Base-by-base conservation (phyloP, 2,888 invertebrate species). In the Drosophila kambysellisi region DNA sequence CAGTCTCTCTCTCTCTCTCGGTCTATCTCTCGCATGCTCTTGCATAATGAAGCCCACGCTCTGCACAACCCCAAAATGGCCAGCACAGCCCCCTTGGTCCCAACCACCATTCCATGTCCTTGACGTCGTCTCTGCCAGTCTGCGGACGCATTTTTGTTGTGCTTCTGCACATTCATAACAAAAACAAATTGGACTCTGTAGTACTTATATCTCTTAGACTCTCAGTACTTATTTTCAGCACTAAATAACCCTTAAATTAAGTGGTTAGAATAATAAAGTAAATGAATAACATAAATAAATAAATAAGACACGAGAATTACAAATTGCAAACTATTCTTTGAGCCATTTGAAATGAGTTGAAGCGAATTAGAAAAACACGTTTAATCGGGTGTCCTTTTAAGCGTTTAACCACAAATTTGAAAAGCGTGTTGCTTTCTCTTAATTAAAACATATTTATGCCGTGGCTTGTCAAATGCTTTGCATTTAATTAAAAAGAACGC, bases 131-230 rank as follows among this genome's bases (percentile, higher is more conserved):
- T 56, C 70, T 75, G 70, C 51, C 52, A 53, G 79, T 78, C 66
- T 71, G 72, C 74, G 74, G 74, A 81, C 76, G 81, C 53, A 68
- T 74, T 74, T 91, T 88, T 91, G 92, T 91, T 91, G 82, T 89
- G 84, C 73, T 90, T 91, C 91, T 86, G 56, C 77, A 70, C 60
- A 77, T 90, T 90, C 91, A 88, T 85, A 89, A 88, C 90, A 88
- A 85, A 78, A 85, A 78, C 79, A 76, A 88, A 51, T 76, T 15
- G 15, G 9, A 33, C 7, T 43, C 4, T 30, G 48, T 37, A 30
- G 12, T 4, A 33, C 3, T 2, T 6, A 74, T 74, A 25, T 25
- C 25, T 25, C 1, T 25, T 25, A 25, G 25, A 25, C 25, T 2
- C 25, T 25, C 43, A 30, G 12, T 4, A 33, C 3, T 2, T 6